Evolutionary conservation across 2,797 vertebrate species (phyloP), one percentile per base, ranked within the genome.

Genomic region (Strix occidentalis): DNA sequence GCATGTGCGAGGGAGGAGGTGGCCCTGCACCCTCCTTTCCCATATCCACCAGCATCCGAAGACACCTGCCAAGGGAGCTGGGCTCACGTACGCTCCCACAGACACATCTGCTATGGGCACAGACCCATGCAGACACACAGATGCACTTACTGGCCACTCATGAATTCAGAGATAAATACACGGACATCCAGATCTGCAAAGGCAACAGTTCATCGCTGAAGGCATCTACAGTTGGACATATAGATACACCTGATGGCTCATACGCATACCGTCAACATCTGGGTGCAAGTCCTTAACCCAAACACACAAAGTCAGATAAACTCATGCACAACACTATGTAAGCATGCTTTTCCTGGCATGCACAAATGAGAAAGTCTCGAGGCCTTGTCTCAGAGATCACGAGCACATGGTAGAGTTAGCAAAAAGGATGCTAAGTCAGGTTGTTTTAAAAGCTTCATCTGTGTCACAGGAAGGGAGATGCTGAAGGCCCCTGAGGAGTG

Each of bases 81-180:
- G 68, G n/a, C 23, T 57, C 69, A 18, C 5, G 0, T 1, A 3
- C 0, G 0, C 56, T 57, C 45, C 50, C 65, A 5, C 16, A 1
- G 0, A 13, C 4, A 5, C 77, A 70, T 68, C 71, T 74, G 90
- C 46, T 46, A 6, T 3, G 37, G 71, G 17, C 53, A 69, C 57
- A 9, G 53, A 6, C 13, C 35, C 8, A 1, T n/a, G 71, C 58
- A 25, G 61, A 41, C 6, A 9, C 45, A 50, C 13, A 13, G 46
- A 13, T 8, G 37, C 28, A 45, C 61, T 57, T 19, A 15, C 50
- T 3, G 3, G 53, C 48, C 33, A 9, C 70, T 35, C 24, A 0
- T 0, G 6, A 58, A 45, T n/a, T 53, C 71, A 15, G 53, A 74
- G 45, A 24, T 3, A 48, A 54, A 31, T 6, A 31, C 45, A 14